Evolutionary conservation across 2,113 vertebrate genomes (phyloP).

Genomic region (Gambusia affinis): DNA sequence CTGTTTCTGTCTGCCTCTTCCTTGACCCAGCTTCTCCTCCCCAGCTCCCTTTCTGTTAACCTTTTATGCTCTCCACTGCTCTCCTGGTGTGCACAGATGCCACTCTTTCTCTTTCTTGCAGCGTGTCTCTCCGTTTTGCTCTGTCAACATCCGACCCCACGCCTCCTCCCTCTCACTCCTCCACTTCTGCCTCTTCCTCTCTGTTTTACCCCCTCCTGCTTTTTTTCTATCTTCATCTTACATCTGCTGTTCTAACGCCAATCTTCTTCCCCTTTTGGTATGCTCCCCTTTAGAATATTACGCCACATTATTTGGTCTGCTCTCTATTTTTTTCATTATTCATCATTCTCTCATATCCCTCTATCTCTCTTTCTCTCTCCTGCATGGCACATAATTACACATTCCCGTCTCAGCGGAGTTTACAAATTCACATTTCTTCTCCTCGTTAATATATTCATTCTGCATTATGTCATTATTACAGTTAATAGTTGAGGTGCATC

Average conservation of each 20-base stretch:
- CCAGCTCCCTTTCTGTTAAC: conserved; percentile 51
- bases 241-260: conserved; percentile 65
- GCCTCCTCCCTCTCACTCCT: conserved; percentile 24
- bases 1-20: conserved; percentile 43
- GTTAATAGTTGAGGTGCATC: conserved; percentile 65
- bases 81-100: conserved; percentile 23
- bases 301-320: conserved; percentile 63
- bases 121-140: conserved; percentile 18
- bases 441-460: conserved; percentile 53
- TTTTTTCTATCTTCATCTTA: conserved; percentile 47
- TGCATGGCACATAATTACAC: conserved; percentile 62
- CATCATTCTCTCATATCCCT: conserved; percentile 44
- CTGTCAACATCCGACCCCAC: conserved; percentile 38
- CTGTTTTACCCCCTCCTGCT: conserved; percentile 14
- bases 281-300: conserved; percentile 53
- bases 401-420: conserved; percentile 59
- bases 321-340: conserved; percentile 42
- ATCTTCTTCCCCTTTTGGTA: conserved; percentile 45
- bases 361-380: conserved; percentile 25
- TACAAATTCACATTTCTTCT: conserved; percentile 7
- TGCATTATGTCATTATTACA: conserved; percentile 68
- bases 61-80: conserved; percentile 48
- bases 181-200: conserved; percentile 22
- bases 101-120: conserved; percentile 15
- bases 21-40: conserved; percentile 40